Percentiles rank a stretch among this genome's conserved stretches.
phyloP scores from a whole-genome alignment of 2,113 vertebrate genomes.

The Caranx melampygus region DNA sequence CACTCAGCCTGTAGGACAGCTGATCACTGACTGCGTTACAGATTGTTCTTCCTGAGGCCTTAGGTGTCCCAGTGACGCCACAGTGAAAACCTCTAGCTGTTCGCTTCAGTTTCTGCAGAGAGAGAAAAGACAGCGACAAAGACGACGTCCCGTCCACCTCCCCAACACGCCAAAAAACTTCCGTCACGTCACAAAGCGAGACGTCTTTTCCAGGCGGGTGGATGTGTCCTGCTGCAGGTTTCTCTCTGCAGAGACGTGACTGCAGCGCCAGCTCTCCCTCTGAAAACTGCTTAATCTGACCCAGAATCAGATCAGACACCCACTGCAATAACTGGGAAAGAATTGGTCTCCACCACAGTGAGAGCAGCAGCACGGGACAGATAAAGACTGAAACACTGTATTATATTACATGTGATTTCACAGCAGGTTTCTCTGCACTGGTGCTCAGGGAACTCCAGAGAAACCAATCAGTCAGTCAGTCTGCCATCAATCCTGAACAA shows the following conservation, averaged over 20 bases:
- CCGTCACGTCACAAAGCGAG: background rate
- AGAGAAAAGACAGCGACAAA: background rate
- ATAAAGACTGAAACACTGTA: no score
- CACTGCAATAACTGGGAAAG: background rate
- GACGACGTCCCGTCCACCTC: no score
- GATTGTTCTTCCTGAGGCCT: background rate
- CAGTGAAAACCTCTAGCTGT: background rate
- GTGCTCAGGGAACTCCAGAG: no score
- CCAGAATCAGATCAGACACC: constrained; percentile 23
- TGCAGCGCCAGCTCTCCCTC: background rate
- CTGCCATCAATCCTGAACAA: background rate
- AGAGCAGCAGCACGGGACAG: no score
- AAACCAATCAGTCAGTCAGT: background rate
- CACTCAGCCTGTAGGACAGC: background rate
- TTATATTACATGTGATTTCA: no score
- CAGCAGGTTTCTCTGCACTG: no score
- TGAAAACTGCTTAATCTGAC: constrained; percentile 23
- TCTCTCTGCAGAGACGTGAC: background rate
- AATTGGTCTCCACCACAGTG: background rate
- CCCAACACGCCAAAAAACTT: background rate
- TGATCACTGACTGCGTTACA: constrained; percentile 1
- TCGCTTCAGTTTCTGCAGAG: background rate
- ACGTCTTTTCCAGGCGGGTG: background rate
- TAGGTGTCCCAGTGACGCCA: background rate
- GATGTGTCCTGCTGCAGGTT: constrained; percentile 11